A percentile compares a stretch with the other conserved stretches of the same genome.
These are phyloP conservation scores for Conger conger DNA, from an alignment of 2,113 vertebrate genomes.

Conservation along the genomic window DNA sequence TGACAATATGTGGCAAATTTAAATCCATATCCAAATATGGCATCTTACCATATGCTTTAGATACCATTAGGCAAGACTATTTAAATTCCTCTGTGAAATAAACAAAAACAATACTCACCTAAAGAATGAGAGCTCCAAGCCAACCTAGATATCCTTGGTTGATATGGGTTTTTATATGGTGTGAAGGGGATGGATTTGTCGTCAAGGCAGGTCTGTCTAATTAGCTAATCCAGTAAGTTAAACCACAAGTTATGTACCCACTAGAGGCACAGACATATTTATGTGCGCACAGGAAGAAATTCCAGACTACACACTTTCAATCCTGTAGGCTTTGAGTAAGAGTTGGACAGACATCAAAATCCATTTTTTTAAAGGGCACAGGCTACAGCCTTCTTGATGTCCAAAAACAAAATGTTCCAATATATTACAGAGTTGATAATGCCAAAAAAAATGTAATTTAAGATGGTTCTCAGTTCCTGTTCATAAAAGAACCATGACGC, in stretches of 20 bases:
- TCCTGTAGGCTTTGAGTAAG: conserved; percentile 19
- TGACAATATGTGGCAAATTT: not conserved
- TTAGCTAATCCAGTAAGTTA: conserved; percentile 21
- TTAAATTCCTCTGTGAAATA: not conserved
- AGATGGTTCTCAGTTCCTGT: no score
- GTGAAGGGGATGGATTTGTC: conserved; percentile 19
- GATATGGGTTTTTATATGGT: conserved; percentile 14
- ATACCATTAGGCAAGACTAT: not conserved
- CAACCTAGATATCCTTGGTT: not conserved
- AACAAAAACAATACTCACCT: conserved; percentile 4
- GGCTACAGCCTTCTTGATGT: conserved; percentile 1
- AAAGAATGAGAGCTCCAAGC: not conserved
- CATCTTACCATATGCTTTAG: not conserved
- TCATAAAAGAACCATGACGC: no score
- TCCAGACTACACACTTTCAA: conserved; percentile 11
- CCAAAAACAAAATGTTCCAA: conserved; percentile 40
- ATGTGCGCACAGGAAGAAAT: conserved; percentile 14
- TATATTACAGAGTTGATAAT: conserved; percentile 54
- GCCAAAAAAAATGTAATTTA: not conserved
- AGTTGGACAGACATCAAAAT: conserved; percentile 13
- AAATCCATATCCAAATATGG: not conserved
- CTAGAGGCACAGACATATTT: conserved; percentile 31
- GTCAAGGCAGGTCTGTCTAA: conserved; percentile 23
- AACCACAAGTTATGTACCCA: conserved; percentile 1
- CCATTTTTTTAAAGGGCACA: conserved; percentile 30